Evolutionary conservation across 2,797 vertebrate species (phyloP).

Genomic region (Silurus aristotelis): DNA sequence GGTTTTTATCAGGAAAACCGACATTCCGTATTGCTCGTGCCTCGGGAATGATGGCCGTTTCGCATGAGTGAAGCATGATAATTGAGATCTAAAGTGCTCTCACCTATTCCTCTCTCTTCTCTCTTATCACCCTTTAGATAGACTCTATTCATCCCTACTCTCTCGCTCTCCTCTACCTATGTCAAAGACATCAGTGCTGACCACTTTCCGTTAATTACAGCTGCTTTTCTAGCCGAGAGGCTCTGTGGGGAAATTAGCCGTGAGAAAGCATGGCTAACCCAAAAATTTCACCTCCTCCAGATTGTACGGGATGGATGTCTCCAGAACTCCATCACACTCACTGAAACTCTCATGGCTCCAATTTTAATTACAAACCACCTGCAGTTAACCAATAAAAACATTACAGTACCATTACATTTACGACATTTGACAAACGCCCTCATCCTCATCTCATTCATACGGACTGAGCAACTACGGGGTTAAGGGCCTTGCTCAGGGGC

Average conservation of each 20-base stretch:
- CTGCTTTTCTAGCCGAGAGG: background rate
- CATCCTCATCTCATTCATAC: too few species aligned
- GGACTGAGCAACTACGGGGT: too few species aligned
- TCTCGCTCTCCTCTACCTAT: too few species aligned
- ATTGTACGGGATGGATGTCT: background rate
- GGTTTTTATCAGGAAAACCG: constrained; percentile 16
- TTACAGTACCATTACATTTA: too few species aligned
- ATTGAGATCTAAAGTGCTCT: constrained; percentile 40
- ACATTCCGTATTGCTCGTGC: background rate
- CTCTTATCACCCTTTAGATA: background rate
- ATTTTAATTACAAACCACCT: too few species aligned
- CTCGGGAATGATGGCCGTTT: constrained; percentile 19
- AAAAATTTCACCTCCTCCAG: background rate
- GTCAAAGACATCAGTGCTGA: constrained; percentile 15
- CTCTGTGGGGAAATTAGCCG: background rate
- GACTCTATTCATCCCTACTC: background rate
- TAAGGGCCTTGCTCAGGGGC: too few species aligned
- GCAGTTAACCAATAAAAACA: too few species aligned
- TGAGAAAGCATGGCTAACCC: background rate
- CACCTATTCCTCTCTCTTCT: constrained; percentile 21
- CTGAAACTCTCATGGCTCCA: too few species aligned
- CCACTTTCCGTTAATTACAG: constrained; percentile 47
- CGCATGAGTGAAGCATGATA: constrained; percentile 32
- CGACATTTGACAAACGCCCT: too few species aligned
- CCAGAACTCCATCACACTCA: background rate